These are phyloP conservation scores for Eurypyga helias DNA, from an alignment of 2,113 vertebrate species.

Conservation along the genomic window DNA sequence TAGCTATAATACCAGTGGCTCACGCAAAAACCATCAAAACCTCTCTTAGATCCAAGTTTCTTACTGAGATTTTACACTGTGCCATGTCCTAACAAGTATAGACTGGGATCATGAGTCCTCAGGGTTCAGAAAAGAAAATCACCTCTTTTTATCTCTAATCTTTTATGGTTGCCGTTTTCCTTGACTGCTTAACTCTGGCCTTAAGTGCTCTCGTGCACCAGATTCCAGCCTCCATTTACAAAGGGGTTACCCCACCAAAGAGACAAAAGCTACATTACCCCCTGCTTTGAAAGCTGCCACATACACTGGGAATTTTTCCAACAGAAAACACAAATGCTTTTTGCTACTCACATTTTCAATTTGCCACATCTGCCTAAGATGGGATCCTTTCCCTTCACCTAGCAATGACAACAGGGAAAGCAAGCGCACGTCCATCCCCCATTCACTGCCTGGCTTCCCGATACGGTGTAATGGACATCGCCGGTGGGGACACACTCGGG, in stretches of 20 bases:
- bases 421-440: background rate
- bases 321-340: background rate
- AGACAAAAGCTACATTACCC: conserved; percentile 1
- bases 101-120: background rate
- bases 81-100: background rate
- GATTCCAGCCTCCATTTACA: background rate
- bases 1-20: background rate
- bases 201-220: conserved; percentile 4
- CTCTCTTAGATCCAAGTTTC: conserved; percentile 15
- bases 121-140: background rate
- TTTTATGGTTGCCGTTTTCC: conserved; percentile 7
- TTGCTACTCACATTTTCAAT: background rate
- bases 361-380: background rate
- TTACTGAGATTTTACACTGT: background rate
- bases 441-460: background rate
- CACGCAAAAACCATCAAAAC: background rate
- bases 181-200: background rate
- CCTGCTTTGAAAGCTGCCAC: background rate
- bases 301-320: background rate
- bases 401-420: background rate
- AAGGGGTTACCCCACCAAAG: background rate
- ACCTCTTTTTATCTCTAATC: background rate
- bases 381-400: background rate
- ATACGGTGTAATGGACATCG: background rate
- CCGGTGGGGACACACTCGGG: background rate